These are phyloP conservation scores for Hybos culiciformis DNA, from an alignment of 2,888 invertebrate species.

Conservation along the genomic window DNA sequence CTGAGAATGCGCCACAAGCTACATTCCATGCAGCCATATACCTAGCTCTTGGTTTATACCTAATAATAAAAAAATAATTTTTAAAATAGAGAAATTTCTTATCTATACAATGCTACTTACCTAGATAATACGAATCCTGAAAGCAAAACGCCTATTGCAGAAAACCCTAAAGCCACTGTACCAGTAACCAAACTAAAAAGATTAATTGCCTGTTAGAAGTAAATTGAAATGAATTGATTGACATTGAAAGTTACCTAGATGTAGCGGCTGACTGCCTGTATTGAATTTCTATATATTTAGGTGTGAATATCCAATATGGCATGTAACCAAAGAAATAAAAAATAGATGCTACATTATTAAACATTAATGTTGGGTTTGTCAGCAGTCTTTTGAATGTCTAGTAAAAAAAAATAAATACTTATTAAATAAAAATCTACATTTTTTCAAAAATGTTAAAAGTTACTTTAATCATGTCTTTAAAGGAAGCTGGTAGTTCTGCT, in stretches of 20 bases:
- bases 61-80: too few species aligned
- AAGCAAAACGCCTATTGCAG: constrained; percentile 52
- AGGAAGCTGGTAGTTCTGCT: constrained; percentile 33
- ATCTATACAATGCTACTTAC: too few species aligned
- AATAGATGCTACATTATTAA: constrained; percentile 57
- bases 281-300: constrained; percentile 72
- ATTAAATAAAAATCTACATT: too few species aligned
- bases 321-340: constrained; percentile 58
- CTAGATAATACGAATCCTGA: constrained; percentile 52
- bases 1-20: constrained; percentile 46
- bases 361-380: constrained; percentile 53
- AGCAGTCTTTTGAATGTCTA: constrained; percentile 50
- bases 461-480: constrained; percentile 32
- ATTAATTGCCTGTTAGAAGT: background rate
- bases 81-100: too few species aligned
- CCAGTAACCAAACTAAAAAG: constrained; percentile 52
- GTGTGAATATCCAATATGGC: constrained; percentile 68
- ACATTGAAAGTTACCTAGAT: constrained; percentile 38
- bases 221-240: background rate
- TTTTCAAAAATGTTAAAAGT: too few species aligned
- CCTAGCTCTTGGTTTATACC: constrained; percentile 49
- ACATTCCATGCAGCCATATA: constrained; percentile 58
- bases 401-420: constrained; percentile 17
- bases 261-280: constrained; percentile 62
- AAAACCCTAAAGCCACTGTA: constrained; percentile 53